Evolutionary conservation across 2,888 invertebrate species (phyloP).

Genomic region (Leptodirus hochenwartii): DNA sequence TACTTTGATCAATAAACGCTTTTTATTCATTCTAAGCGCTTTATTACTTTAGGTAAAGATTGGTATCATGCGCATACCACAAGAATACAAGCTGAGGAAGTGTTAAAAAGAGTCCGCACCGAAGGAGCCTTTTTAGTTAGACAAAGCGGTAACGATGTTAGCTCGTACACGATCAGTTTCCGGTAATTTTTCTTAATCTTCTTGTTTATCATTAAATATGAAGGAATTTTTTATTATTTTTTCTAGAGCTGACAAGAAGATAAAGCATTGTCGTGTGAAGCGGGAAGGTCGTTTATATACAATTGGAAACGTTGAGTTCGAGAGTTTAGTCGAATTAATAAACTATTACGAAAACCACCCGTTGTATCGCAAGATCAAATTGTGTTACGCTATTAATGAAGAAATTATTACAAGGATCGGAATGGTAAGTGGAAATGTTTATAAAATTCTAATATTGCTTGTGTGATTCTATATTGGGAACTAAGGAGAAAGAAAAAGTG

Average conservation of each 20-base stretch:
- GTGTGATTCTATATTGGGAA: no score
- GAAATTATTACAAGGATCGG: slow-evolving; percentile 45
- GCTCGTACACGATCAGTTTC: slow-evolving; percentile 87
- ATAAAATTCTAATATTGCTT: no score
- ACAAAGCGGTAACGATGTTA: slow-evolving; percentile 70
- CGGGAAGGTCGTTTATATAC: slow-evolving; percentile 80
- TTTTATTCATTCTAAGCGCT: no score
- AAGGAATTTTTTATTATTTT: slow-evolving; percentile 7
- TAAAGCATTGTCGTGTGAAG: slow-evolving; percentile 93
- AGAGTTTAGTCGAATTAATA: slow-evolving; percentile 87
- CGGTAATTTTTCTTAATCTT: slow-evolving; percentile 32
- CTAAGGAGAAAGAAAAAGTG: no score
- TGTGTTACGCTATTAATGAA: slow-evolving; percentile 69
- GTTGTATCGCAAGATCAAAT: slow-evolving; percentile 76
- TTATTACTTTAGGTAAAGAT: no score
- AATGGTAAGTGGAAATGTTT: slow-evolving; percentile 36
- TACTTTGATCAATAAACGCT: no score
- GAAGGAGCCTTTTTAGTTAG: slow-evolving; percentile 93
- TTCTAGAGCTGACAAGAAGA: slow-evolving; percentile 73
- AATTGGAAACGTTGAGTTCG: slow-evolving; percentile 84
- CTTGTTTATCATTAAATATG: slow-evolving; percentile 1
- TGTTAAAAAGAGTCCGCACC: slow-evolving; percentile 61
- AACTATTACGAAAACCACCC: slow-evolving; percentile 82
- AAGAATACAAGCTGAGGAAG: slow-evolving; percentile 71
- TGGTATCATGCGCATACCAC: slow-evolving; percentile 81